These are phyloP conservation scores for Dromiciops gliroides DNA, from an alignment of 2,113 vertebrate genomes.

Conservation along the genomic window DNA sequence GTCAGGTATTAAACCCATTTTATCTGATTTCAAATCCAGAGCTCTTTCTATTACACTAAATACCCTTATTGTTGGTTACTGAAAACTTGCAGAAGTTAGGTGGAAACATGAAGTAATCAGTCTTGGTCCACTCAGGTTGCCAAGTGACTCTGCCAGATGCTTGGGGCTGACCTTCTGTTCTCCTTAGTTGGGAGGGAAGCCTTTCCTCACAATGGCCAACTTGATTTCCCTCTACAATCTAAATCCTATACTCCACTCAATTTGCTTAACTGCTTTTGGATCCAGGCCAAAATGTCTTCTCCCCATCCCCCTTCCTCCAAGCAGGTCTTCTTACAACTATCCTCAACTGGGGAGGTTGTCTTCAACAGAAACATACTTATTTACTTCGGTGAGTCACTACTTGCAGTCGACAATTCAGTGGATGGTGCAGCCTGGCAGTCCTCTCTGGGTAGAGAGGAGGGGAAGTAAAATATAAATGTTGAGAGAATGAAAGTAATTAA, in stretches of 20 bases:
- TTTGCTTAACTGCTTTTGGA: not conserved
- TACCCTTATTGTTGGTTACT: not conserved
- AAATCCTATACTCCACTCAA: accelerated
- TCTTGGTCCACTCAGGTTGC: not conserved
- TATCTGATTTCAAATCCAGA: not conserved
- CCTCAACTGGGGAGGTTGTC: not conserved
- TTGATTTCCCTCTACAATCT: accelerated
- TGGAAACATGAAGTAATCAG: not conserved
- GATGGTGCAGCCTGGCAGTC: not conserved
- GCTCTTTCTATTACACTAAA: not conserved
- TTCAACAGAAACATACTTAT: not conserved
- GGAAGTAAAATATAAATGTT: accelerated
- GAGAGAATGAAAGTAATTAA: not conserved
- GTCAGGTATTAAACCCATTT: not conserved
- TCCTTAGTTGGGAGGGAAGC: not conserved
- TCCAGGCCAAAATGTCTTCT: not conserved
- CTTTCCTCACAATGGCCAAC: not conserved
- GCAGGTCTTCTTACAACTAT: not conserved
- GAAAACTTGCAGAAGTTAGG: not conserved
- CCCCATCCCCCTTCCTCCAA: not conserved
- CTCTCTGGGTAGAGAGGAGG: not conserved
- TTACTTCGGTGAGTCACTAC: not conserved
- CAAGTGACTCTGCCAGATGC: not conserved
- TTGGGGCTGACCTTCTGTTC: not conserved
- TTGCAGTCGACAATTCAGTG: not conserved